Percentiles rank a stretch among this genome's conserved stretches.
These are phyloP conservation scores for Deilephila porcellus DNA, from an alignment of 2,888 invertebrate species.

Conservation along the genomic window DNA sequence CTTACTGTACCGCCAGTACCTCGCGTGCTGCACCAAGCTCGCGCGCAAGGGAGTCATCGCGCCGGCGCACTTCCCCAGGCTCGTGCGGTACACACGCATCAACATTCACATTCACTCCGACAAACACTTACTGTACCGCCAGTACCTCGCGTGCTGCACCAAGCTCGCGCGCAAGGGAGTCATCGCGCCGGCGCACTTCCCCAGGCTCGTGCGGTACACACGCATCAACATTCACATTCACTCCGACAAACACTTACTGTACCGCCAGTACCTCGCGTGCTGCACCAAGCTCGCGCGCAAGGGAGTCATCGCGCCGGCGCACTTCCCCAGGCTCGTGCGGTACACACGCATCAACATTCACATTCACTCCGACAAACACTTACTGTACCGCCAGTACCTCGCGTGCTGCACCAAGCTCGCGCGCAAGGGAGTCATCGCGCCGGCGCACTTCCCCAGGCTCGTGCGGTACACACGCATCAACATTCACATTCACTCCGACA, in stretches of 20 bases:
- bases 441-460: slow-evolving; percentile 93
- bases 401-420: slow-evolving; percentile 93
- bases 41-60: slow-evolving; percentile 93
- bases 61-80: slow-evolving; percentile 93
- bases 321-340: slow-evolving; percentile 95
- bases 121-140: slow-evolving; percentile 96
- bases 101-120: too few relatives aligned
- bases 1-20: slow-evolving; percentile 96
- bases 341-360: slow-evolving; percentile 62
- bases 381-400: slow-evolving; percentile 95
- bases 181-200: slow-evolving; percentile 93
- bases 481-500: too few relatives aligned
- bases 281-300: slow-evolving; percentile 93
- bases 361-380: too few relatives aligned
- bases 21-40: slow-evolving; percentile 93
- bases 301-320: slow-evolving; percentile 92
- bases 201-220: slow-evolving; percentile 91
- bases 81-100: slow-evolving; percentile 88
- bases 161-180: slow-evolving; percentile 93
- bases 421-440: slow-evolving; percentile 92
- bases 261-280: slow-evolving; percentile 94
- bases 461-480: slow-evolving; percentile 87
- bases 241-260: too few relatives aligned
- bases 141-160: slow-evolving; percentile 94
- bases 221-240: slow-evolving; percentile 6